Evolutionary conservation across 2,113 vertebrate species (phyloP).

Genomic region (Rhineura floridana): DNA sequence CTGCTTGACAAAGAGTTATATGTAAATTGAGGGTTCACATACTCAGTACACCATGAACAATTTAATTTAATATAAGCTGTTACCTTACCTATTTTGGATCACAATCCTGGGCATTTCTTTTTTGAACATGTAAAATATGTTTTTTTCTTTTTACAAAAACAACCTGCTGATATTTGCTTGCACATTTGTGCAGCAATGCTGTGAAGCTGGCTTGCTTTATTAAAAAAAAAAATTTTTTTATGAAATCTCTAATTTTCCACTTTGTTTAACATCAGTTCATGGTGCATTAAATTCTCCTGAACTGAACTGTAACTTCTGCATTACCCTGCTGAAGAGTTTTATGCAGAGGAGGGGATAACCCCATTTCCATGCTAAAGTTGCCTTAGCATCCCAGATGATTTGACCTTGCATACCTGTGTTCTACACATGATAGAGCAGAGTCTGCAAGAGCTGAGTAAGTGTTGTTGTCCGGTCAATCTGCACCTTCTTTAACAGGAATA

Average conservation of each 20-base stretch:
- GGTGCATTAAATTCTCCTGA: slow-evolving; percentile 1
- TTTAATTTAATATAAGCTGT: background rate
- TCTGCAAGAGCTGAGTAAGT: background rate
- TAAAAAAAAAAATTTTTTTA: slow-evolving; percentile 36
- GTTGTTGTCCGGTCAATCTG: background rate
- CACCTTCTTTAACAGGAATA: slow-evolving; percentile 4
- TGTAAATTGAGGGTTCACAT: background rate
- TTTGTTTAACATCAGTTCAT: slow-evolving; percentile 34
- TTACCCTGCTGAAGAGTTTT: background rate
- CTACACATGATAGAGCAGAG: background rate
- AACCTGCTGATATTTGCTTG: slow-evolving; percentile 25
- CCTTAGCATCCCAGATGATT: background rate
- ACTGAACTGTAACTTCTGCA: background rate
- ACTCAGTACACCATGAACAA: background rate
- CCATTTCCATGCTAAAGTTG: background rate
- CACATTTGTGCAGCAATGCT: slow-evolving; percentile 23
- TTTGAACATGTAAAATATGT: background rate
- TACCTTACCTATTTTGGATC: slow-evolving; percentile 11
- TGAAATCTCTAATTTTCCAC: slow-evolving; percentile 22
- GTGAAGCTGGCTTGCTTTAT: background rate
- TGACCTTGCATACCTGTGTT: background rate
- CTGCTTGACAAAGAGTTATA: background rate
- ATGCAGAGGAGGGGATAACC: background rate
- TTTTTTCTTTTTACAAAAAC: background rate
- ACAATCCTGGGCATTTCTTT: background rate